phyloP scores from a whole-genome alignment of 2,888 invertebrate species.

The Leucophenga maculata region DNA sequence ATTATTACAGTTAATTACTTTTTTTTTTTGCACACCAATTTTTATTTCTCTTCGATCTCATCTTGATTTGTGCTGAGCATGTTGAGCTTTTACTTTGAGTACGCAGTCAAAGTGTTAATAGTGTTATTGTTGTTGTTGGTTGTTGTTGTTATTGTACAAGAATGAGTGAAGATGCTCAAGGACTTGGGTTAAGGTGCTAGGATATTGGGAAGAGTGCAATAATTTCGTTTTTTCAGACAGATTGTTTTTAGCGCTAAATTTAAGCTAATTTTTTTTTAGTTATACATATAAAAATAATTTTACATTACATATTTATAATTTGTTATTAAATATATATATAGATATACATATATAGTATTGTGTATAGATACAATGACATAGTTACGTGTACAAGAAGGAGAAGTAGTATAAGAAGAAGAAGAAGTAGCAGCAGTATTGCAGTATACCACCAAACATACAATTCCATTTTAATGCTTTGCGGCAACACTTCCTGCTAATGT shows the following conservation, averaged over 20 bases:
- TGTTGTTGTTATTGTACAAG: constrained; percentile 34
- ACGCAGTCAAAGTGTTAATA: constrained; percentile 2
- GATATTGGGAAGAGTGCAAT: too few relatives aligned
- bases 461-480: too few relatives aligned
- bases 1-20: too few relatives aligned
- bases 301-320: constrained; percentile 8
- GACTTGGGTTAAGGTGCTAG: not conserved
- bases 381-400: constrained; percentile 24
- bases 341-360: not conserved
- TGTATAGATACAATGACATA: constrained; percentile 23
- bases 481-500: too few relatives aligned
- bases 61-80: constrained; percentile 23
- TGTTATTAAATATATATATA: not conserved
- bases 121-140: constrained; percentile 47
- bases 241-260: too few relatives aligned
- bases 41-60: constrained; percentile 5
- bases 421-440: constrained; percentile 34
- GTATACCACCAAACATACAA: constrained; percentile 34
- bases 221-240: too few relatives aligned
- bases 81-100: constrained; percentile 70
- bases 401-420: too few relatives aligned
- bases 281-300: constrained; percentile 24
- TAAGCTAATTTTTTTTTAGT: not conserved
- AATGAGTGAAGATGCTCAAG: constrained; percentile 13
- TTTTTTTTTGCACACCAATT: not conserved